These are phyloP conservation scores for Nemapogon koenigi DNA, from an alignment of 2,888 invertebrate species.

Conservation along the genomic window DNA sequence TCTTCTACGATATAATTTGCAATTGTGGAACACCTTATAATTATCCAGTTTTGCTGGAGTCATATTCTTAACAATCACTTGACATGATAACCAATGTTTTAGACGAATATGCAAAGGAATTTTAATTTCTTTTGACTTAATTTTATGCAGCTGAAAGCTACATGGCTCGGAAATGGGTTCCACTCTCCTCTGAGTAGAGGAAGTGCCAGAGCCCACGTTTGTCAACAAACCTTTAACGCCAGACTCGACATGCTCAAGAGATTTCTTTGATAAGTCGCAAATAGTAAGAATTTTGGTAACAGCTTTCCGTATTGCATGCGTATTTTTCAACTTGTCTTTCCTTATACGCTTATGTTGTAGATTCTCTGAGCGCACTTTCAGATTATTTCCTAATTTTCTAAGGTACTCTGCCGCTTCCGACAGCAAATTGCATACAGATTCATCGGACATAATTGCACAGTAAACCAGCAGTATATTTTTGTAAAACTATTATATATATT, in stretches of 20 bases:
- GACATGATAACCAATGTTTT: conserved; percentile 39
- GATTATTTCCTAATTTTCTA: conserved; percentile 48
- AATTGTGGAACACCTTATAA: conserved; percentile 44
- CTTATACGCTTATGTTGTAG: conserved; percentile 41
- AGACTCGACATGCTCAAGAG: conserved; percentile 46
- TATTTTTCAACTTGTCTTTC: conserved; percentile 39
- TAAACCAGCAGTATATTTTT: not conserved
- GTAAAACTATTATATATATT: conserved; percentile 6
- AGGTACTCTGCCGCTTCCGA: conserved; percentile 54
- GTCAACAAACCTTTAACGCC: conserved; percentile 32
- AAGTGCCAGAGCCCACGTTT: too few species aligned
- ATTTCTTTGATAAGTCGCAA: conserved; percentile 53
- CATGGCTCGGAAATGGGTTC: too few species aligned
- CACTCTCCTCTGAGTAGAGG: too few species aligned
- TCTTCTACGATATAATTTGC: conserved; percentile 44
- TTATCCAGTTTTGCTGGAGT: conserved; percentile 28
- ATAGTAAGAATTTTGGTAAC: conserved; percentile 47
- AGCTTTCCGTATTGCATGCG: conserved; percentile 46
- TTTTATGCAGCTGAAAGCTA: conserved; percentile 20
- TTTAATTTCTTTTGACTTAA: conserved; percentile 30
- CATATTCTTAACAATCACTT: conserved; percentile 33
- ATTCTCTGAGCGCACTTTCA: conserved; percentile 41
- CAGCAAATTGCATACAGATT: conserved; percentile 41
- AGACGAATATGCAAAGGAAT: conserved; percentile 36
- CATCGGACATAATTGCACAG: conserved; percentile 41